Evolutionary conservation across 2,113 vertebrate species (phyloP).

Genomic region (Rhinolophus sinicus): DNA sequence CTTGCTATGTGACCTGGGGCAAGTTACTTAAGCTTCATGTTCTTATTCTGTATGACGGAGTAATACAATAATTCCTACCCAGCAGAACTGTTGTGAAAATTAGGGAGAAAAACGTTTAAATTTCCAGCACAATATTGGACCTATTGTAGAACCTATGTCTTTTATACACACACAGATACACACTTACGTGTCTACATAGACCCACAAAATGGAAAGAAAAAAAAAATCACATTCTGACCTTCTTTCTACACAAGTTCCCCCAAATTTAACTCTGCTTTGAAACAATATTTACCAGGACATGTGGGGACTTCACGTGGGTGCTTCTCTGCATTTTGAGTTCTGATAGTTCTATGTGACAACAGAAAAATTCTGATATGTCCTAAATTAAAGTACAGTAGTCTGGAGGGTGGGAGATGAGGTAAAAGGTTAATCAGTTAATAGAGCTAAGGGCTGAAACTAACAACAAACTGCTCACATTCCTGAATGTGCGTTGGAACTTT

Average conservation of each 20-base stretch:
- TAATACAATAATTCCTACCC: background rate
- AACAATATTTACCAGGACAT: background rate
- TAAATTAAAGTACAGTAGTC: background rate
- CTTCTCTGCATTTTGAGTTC: background rate
- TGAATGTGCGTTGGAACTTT: background rate
- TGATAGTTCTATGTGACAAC: background rate
- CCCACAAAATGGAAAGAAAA: background rate
- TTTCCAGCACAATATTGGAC: background rate
- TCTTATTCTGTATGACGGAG: background rate
- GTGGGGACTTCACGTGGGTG: background rate
- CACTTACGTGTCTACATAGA: too few species aligned
- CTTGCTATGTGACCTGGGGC: background rate
- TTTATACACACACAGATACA: background rate
- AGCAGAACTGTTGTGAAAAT: background rate
- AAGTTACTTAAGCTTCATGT: background rate
- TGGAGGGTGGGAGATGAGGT: background rate
- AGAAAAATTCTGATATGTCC: background rate
- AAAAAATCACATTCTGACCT: background rate
- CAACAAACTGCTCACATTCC: background rate
- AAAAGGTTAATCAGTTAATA: background rate
- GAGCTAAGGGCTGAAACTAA: background rate
- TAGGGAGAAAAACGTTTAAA: background rate
- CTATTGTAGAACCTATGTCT: background rate
- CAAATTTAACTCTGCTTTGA: constrained; percentile 29
- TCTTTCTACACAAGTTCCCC: background rate